Evolutionary conservation across 2,888 invertebrate genomes (phyloP).

Genomic region (Ypsolopha sequella): DNA sequence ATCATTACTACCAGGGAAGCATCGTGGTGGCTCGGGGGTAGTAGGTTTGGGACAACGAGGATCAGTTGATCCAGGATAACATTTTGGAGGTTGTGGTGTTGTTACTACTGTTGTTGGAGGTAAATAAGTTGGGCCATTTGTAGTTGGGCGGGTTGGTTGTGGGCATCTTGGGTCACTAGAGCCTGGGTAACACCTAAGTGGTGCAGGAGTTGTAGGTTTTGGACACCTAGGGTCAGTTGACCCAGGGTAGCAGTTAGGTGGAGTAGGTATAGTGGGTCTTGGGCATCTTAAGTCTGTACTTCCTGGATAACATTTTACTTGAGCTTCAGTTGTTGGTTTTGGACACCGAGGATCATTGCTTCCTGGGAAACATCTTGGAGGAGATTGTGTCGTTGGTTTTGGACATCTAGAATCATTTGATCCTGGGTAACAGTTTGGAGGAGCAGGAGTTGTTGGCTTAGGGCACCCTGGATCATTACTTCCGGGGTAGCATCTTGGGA

Average conservation of each 20-base stretch:
- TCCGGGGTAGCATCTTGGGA: conserved; percentile 29
- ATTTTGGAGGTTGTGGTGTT: conserved; percentile 14
- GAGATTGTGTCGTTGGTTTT: conserved; percentile 11
- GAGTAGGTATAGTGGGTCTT: conserved; percentile 16
- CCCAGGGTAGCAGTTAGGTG: conserved; percentile 17
- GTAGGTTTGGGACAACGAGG: conserved; percentile 15
- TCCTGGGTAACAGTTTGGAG: conserved; percentile 18
- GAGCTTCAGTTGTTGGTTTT: conserved; percentile 23
- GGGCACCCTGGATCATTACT: conserved; percentile 34
- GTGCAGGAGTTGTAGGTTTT: conserved; percentile 15
- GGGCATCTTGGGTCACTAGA: conserved; percentile 22
- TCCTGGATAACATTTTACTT: conserved; percentile 26
- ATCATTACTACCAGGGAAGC: conserved; percentile 8
- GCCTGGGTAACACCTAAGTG: conserved; percentile 31
- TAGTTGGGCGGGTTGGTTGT: conserved; percentile 16
- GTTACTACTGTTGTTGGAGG: conserved; percentile 31
- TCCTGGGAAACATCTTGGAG: conserved; percentile 13
- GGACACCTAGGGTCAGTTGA: conserved; percentile 18
- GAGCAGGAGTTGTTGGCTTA: conserved; percentile 15
- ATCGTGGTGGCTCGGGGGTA: conserved; percentile 16
- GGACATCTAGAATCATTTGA: conserved; percentile 13
- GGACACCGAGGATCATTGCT: conserved; percentile 21
- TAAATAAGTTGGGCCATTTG: conserved; percentile 22
- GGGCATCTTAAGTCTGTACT: conserved; percentile 28
- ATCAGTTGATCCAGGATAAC: conserved; percentile 10